Conservation (phyloP, 2,797 vertebrate species). For the Scolopax rusticola region DNA sequence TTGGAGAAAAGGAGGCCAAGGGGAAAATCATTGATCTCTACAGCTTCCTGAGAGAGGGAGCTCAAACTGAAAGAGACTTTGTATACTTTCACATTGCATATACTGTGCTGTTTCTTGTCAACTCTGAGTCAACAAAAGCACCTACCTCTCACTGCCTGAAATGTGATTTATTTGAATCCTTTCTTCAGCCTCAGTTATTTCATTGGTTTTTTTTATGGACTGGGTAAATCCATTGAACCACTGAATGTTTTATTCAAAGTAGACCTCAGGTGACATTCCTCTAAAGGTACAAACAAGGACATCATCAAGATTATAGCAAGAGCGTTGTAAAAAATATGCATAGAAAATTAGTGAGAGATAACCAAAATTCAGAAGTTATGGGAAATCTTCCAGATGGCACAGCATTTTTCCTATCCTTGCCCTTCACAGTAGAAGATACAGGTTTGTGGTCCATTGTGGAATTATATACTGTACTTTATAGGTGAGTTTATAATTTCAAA, state of each 20-base stretch:
- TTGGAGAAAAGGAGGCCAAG: too few species aligned
- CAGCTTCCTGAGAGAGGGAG: not conserved
- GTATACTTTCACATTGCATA: not conserved
- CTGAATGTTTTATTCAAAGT: not conserved
- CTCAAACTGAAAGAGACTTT: not conserved
- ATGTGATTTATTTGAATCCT: not conserved
- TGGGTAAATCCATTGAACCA: not conserved
- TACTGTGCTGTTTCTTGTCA: not conserved
- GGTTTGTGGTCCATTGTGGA: not conserved
- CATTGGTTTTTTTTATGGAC: not conserved
- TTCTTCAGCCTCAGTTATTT: not conserved
- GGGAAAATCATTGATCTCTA: too few species aligned
- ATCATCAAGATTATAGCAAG: not conserved
- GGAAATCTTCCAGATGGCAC: accelerated
- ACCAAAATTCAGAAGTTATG: not conserved
- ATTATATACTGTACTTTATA: not conserved
- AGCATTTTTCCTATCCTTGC: not conserved
- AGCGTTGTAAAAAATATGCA: not conserved
- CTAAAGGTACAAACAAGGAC: not conserved
- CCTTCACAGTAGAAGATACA: accelerated
- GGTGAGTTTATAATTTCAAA: not conserved
- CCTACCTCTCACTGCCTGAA: not conserved
- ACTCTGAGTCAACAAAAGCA: not conserved
- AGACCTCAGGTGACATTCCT: not conserved
- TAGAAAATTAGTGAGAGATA: not conserved